Base-by-base conservation (phyloP, 2,113 vertebrate species). In the Poeciliopsis turrubarensis region DNA sequence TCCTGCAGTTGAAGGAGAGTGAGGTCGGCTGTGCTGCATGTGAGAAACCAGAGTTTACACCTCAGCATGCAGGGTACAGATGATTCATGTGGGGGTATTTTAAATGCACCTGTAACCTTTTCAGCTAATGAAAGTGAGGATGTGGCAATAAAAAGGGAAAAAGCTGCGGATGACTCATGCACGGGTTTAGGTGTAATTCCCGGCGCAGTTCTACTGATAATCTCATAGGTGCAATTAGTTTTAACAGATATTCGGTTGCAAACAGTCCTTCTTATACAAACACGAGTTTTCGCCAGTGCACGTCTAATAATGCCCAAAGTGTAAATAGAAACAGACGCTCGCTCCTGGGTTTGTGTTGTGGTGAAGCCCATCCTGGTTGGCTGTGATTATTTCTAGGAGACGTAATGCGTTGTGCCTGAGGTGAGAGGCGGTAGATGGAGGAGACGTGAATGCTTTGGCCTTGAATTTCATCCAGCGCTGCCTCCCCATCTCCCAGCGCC, bases 51-150 rank as follows among this genome's bases (percentile, higher is more conserved):
- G 73, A 82, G 61, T 39, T 79, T 77, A 30, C 31, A 57, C 61
- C 68, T 77, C 62, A 70, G 44, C 32, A 41, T 61, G 57, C 31
- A 12, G 41, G 74, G 68, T 78, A 41, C 72, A 61, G 47, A 47
- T 67, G 44, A 77, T 85, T 85, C 72, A 79, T 75, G 78, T 69
- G 73, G 34, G 37, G 80, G 78, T 85, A 85, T 88, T 90, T 79
- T 72, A 78, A 86, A 91, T 79, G 88, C 82, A 78, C 88, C 77
- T 83, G 85, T 91, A 94, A 93, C 91, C 91, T 93, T 93, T 92
- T 89, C 85, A 87, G 86, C 89, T 91, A 89, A 94, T 92, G 88
- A 92, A 93, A 94, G 91, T 86, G 77, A 82, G 82, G 74, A 89
- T 67, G 74, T 2, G 64, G 77, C 91, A 93, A 92, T 93, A 92